A percentile compares a stretch with the other conserved stretches of the same genome.
Conservation (phyloP, 2,797 vertebrate species). For the Malurus splendens region DNA sequence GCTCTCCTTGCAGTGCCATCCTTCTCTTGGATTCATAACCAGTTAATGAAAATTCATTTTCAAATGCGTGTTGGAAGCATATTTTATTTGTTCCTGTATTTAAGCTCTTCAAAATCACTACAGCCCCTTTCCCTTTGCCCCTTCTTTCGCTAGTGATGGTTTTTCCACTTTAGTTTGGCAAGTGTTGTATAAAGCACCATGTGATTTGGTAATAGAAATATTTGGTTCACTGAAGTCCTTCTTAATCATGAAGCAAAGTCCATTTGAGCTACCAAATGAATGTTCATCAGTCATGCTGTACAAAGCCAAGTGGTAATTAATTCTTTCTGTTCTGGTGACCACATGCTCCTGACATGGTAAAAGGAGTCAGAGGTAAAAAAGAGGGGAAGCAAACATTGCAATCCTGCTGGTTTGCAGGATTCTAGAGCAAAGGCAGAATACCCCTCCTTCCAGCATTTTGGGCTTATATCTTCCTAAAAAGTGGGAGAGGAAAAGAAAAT, state of each 20-base stretch:
- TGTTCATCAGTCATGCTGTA: neutral
- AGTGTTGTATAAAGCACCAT: neutral
- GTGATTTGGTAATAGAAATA: neutral
- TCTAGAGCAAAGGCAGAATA: neutral
- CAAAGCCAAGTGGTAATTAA: neutral
- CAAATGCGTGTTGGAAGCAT: neutral
- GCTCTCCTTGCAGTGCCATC: neutral
- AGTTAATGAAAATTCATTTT: neutral
- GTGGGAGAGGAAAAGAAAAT: too few relatives aligned
- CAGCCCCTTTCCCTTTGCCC: neutral
- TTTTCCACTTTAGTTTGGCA: neutral
- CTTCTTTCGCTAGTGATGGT: neutral
- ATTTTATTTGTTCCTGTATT: neutral
- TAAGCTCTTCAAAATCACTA: neutral
- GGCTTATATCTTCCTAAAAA: neutral
- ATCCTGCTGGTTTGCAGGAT: neutral
- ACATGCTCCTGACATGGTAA: neutral
- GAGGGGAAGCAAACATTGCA: neutral
- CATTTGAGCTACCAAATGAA: neutral
- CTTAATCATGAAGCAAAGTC: conserved; percentile 14
- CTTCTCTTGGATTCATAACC: neutral
- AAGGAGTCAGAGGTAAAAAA: fast-evolving
- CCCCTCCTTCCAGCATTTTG: neutral
- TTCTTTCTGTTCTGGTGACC: conserved; percentile 10
- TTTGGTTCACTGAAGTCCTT: conserved; percentile 22